Conservation (phyloP, 2,797 vertebrate species). For the Scolopax bukidnonensis region DNA sequence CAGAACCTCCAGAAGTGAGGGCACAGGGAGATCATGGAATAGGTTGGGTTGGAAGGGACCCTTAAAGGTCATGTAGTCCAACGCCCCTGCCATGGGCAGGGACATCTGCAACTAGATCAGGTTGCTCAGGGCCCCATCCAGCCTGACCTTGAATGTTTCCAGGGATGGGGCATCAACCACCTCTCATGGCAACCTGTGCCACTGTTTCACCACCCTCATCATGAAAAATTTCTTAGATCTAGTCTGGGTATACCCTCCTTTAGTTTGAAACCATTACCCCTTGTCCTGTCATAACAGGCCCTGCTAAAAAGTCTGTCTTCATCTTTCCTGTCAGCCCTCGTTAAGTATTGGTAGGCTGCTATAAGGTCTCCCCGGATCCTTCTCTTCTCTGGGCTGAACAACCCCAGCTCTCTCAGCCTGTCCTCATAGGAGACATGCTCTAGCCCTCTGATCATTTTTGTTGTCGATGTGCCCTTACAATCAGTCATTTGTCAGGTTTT, state of each 20-base stretch:
- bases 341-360: background rate
- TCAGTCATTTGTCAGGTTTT: background rate
- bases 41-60: background rate
- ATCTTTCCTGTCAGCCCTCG: background rate
- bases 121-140: background rate
- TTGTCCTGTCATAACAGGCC: background rate
- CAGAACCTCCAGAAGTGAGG: rapidly evolving
- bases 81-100: background rate
- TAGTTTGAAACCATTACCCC: background rate
- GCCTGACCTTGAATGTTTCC: background rate
- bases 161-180: background rate
- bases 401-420: background rate
- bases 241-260: background rate
- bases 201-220: background rate
- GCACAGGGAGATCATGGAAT: background rate
- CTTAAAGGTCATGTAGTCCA: background rate
- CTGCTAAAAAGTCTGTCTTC: background rate
- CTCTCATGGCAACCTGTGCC: background rate
- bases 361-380: background rate
- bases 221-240: background rate
- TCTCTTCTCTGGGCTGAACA: background rate
- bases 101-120: background rate
- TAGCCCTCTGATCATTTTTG: background rate
- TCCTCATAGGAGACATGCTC: background rate
- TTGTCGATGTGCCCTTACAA: background rate